Conservation (phyloP, 2,888 invertebrate genomes). For the Cheilosia grossa region DNA sequence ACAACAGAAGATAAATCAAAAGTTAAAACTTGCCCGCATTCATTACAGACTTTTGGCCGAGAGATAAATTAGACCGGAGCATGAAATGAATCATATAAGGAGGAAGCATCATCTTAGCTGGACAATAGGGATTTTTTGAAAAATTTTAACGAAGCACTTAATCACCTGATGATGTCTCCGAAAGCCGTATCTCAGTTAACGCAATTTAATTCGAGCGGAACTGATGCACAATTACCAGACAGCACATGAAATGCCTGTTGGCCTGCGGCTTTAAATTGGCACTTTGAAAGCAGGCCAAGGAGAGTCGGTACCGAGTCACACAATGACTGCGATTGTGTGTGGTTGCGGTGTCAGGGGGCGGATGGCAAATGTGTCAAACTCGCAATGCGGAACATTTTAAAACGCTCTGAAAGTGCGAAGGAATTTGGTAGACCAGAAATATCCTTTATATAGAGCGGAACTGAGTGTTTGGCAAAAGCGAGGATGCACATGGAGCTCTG, state of each 20-base stretch:
- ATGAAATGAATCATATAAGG: conserved; percentile 19
- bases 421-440: conserved; percentile 61
- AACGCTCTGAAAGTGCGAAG: conserved; percentile 32
- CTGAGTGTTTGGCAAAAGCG: conserved; percentile 30
- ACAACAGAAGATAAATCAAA: conserved; percentile 61
- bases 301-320: not conserved
- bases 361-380: conserved; percentile 38
- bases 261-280: conserved; percentile 41
- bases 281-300: conserved; percentile 31
- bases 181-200: not conserved
- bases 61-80: conserved; percentile 29
- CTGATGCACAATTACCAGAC: conserved; percentile 25
- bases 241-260: conserved; percentile 23
- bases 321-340: conserved; percentile 13
- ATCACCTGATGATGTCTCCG: conserved; percentile 8
- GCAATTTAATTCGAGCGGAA: conserved; percentile 21
- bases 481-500: conserved; percentile 27
- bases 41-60: conserved; percentile 44
- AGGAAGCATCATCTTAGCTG: not conserved
- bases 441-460: conserved; percentile 60
- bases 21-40: conserved; percentile 64
- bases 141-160: not conserved
- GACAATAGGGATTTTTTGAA: not conserved
- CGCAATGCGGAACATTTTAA: conserved; percentile 52
- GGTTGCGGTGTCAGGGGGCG: not conserved